Percentiles rank a stretch among this genome's conserved stretches.
Evolutionary conservation across 2,888 invertebrate genomes (phyloP).

Genomic region (Electrophaes corylata): DNA sequence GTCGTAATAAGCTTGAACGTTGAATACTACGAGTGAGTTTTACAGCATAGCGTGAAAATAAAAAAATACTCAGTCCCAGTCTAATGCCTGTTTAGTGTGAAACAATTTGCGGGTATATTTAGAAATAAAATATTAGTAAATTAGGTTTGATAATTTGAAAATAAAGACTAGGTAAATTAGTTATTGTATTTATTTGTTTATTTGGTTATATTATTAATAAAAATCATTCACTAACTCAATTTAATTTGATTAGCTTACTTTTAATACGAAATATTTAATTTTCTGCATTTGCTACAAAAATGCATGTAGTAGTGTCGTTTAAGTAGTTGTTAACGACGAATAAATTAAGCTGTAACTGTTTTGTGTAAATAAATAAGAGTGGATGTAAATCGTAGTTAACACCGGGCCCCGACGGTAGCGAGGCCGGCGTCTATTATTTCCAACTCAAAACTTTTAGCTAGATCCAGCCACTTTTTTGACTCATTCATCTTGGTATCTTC

Average conservation of each 20-base stretch:
- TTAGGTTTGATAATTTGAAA: neutral
- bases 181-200: neutral
- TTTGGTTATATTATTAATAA: neutral
- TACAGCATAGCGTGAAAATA: conserved; percentile 10
- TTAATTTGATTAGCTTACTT: too few relatives aligned
- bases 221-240: neutral
- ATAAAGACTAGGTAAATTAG: neutral
- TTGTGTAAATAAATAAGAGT: conserved; percentile 67
- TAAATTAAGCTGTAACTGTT: conserved; percentile 56
- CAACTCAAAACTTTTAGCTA: conserved; percentile 16
- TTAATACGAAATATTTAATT: too few relatives aligned
- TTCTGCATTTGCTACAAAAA: conserved; percentile 1
- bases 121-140: neutral
- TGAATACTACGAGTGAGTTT: conserved; percentile 34
- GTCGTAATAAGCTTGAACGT: conserved; percentile 48
- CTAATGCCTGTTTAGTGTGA: neutral
- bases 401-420: conserved; percentile 48
- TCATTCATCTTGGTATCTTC: neutral
- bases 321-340: conserved; percentile 45
- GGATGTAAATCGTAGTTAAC: conserved; percentile 74
- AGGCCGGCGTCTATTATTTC: conserved; percentile 36
- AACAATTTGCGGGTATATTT: neutral
- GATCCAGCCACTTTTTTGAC: neutral
- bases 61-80: neutral
- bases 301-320: conserved; percentile 13